Base-by-base conservation (phyloP, 2,797 vertebrate species). In the Arremon aurantiirostris region DNA sequence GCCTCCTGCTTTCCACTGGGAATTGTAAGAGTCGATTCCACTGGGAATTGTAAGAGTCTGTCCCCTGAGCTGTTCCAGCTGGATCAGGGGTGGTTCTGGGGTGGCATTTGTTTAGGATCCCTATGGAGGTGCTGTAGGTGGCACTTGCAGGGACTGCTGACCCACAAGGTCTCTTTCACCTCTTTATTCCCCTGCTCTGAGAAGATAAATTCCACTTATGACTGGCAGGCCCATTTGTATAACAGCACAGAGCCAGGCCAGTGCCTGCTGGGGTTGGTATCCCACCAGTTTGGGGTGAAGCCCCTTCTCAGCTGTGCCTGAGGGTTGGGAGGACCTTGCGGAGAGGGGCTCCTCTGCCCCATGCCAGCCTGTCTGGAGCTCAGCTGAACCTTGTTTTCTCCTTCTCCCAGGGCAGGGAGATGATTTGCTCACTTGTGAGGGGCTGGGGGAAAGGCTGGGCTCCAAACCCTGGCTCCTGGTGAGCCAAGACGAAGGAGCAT, bases 291-390 rank as follows among this genome's bases (percentile, higher is more conserved):
- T 66, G 56, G n/a, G 50, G 27, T 28, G 70, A 68, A 61, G 19
- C 55, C 23, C 46, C 30, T 16, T 47, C 37, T 37, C 3, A 5
- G 35, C 28, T 34, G 14, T 61, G 44, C 49, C 26, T 23, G 55
- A 15, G 30, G 30, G 5, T 9, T 24, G 32, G 37, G 27, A 12
- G 57, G 21, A 41, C 49, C 24, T 60, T 53, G 19, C 46, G 46
- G 15, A 1, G 1, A 56, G 37, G 21, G 30, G 6, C 20, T 64
- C 3, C 15, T 60, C 37, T 91, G 52, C 39, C 35, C n/a, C 0
- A 0, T 12, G 19, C 20, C 3, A 1, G n/a, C 3, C 23, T 82
- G 21, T 24, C n/a, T 7, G 9, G 20, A 20, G 15, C 52, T 56
- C 27, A 52, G 11, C 0, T 61, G 55, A 81, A 30, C 60, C 56